Evolutionary conservation across 2,888 invertebrate genomes (phyloP), one percentile per base, ranked within the genome.

Genomic region (Hemistola chrysoprasaria): DNA sequence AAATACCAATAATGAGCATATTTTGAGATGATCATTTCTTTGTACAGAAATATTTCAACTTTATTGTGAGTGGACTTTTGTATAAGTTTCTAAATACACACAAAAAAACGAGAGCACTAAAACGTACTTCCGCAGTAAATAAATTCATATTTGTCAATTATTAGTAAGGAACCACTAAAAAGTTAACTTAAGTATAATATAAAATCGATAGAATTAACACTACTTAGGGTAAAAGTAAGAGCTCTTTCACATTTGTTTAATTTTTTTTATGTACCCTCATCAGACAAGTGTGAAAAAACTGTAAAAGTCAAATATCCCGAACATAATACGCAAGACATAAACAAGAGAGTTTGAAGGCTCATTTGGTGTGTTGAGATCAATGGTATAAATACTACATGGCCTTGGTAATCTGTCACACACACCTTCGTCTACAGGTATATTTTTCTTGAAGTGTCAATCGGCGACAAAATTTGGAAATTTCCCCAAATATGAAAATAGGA

Each of bases 301-400:
- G 3, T 1, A 9, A 16, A 16, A 16, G n/a, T n/a, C 25, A 38
- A 11, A 34, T 26, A 34, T 23, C 34, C 32, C 25, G 22, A 26
- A 44, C 34, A 39, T 29, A 24, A 10, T 32, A 38, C 43, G 38
- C 10, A 38, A 28, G 33, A 42, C 36, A 33, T 50, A 47, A 38
- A 24, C 41, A 43, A 26, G 51, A 50, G 48, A 46, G 46, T 45
- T 46, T 38, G 66, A 69, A 66, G 69, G 69, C 68, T 69, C 69
- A 53, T 73, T 71, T 64, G 73, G 73, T 64, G 64, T 53, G 55
- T 65, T 75, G 75, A 75, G 75, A 75, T 75, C 75, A 75, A 67
- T 65, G 48, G 47, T 47, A 42, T 38, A 34, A 35, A 43, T 47
- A 32, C 46, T 42, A 51, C 41, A 37, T 26, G 32, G 47, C 42